Conservation (phyloP, 2,888 invertebrate species). For the Sialis lutaria region DNA sequence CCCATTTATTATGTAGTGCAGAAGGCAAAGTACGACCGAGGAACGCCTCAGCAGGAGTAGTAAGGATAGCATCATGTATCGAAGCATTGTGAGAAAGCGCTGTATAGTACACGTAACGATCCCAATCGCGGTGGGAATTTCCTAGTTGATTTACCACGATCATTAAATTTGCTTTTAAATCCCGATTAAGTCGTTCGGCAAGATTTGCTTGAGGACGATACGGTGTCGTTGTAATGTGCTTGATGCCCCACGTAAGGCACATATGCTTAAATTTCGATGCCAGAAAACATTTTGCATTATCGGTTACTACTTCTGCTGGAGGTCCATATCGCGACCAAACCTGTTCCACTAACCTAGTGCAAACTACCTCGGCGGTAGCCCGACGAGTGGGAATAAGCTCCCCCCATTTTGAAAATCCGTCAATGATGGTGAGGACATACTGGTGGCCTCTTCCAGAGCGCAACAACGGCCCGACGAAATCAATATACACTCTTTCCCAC, state of each 20-base stretch:
- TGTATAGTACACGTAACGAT: background rate
- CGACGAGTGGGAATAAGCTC: background rate
- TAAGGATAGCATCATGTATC: background rate
- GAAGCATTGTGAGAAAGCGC: background rate
- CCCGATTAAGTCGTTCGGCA: background rate
- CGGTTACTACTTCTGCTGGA: background rate
- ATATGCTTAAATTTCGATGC: background rate
- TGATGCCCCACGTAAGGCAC: background rate
- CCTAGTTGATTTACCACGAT: background rate
- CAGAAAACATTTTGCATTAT: background rate
- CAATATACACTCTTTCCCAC: too few relatives aligned
- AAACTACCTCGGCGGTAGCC: background rate
- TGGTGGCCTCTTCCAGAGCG: background rate
- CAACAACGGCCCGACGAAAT: too few relatives aligned
- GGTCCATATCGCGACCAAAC: background rate
- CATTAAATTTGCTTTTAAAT: background rate
- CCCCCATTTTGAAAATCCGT: background rate
- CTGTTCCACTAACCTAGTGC: too few relatives aligned
- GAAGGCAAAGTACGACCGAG: background rate
- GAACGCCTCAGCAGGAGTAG: background rate
- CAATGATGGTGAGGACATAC: background rate
- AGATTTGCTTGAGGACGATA: background rate
- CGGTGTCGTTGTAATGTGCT: background rate
- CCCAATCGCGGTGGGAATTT: background rate
- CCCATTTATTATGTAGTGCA: background rate